Base-by-base conservation (phyloP, 2,797 vertebrate species). In the Chiroxiphia lanceolata region DNA sequence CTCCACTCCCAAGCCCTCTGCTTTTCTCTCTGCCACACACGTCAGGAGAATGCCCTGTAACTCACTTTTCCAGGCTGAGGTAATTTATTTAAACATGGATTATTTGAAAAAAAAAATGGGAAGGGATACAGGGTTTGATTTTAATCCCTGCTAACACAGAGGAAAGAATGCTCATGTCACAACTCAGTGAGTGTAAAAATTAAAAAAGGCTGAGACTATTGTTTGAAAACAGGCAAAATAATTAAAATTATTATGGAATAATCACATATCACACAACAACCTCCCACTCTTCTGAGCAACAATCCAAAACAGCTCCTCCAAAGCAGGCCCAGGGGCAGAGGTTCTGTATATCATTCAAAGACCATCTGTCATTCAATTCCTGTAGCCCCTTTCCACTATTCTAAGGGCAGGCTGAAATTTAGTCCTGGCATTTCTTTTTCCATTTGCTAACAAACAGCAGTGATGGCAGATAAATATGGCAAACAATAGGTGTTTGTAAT, bases 321-420 rank as follows among this genome's bases (percentile, higher is more conserved):
- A 98, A 98, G 97, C 98, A 97, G 98, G 98, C 98, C 98, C 98
- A 98, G 97, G 98, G 98, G 98, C 98, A 98, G 98, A 98, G 98
- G 98, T 98, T 98, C 98, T 98, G 98, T 98, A 98, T 99, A 99
- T 99, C 99, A 99, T 98, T 98, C 98, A 98, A 97, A 98, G 98
- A 99, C 99, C 99, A 99, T 99, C 99, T 99, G 99, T 98, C 98
- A 97, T 97, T 98, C 98, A 98, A 97, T 98, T 98, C 98, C 98
- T 98, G 97, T 95, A 98, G 97, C 98, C 98, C 97, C 98, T 98
- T 96, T 97, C 97, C 96, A 89, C 97, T 96, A 94, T 98, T 97
- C 97, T 86, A 97, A 97, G 97, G 98, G 97, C 97, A 97, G 97
- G 97, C 97, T 97, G 98, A 98, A 98, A 98, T 98, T 97, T 97